phyloP scores from a whole-genome alignment of 2,888 invertebrate genomes.

The Seladonia tumulorum region DNA sequence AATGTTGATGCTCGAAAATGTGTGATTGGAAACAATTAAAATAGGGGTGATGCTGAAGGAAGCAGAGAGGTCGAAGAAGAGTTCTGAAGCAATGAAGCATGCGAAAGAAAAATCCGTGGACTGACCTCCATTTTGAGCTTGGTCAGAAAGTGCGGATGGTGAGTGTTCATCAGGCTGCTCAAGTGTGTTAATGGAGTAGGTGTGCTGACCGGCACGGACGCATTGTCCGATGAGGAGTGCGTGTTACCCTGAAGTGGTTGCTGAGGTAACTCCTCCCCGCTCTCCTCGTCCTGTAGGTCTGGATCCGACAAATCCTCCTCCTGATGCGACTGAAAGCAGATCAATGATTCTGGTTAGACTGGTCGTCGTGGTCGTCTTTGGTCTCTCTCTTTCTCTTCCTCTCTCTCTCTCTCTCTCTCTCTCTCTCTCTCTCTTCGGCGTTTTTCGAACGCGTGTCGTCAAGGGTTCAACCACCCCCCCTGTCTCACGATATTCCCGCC shows the following conservation, averaged over 20 bases:
- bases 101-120: slow-evolving; percentile 14
- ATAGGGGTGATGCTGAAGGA: too few species aligned
- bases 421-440: neutral
- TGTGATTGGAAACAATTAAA: too few species aligned
- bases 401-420: too few species aligned
- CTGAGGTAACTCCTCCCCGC: slow-evolving; percentile 84
- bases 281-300: slow-evolving; percentile 86
- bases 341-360: slow-evolving; percentile 34
- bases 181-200: slow-evolving; percentile 84
- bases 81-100: neutral
- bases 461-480: neutral
- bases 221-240: slow-evolving; percentile 76
- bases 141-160: slow-evolving; percentile 85
- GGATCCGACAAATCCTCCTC: slow-evolving; percentile 86
- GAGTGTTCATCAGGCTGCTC: slow-evolving; percentile 86
- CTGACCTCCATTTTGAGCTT: slow-evolving; percentile 83
- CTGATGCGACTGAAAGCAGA: slow-evolving; percentile 85
- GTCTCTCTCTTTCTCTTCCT: neutral
- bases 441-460: slow-evolving; percentile 1
- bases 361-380: neutral
- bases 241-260: slow-evolving; percentile 79
- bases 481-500: slow-evolving; percentile 4
- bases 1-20: too few species aligned
- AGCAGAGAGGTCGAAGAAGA: too few species aligned
- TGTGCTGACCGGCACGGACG: slow-evolving; percentile 69